Evolutionary conservation across 2,113 vertebrate species (phyloP).

Genomic region (Rynchops niger): DNA sequence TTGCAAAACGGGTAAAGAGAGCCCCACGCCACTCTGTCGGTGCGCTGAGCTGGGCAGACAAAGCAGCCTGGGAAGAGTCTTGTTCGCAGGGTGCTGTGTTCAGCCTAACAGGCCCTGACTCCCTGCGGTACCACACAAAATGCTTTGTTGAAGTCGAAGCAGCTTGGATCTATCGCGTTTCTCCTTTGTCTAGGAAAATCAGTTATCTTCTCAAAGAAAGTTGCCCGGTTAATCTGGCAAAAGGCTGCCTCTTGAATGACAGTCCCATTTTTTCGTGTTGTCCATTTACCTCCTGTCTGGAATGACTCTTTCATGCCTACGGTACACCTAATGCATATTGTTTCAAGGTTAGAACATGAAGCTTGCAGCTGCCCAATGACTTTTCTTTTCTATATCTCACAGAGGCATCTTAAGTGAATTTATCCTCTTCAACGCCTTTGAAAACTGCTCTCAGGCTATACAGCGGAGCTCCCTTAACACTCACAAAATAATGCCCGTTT

Average conservation of each 20-base stretch:
- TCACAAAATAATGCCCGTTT: background rate
- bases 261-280: background rate
- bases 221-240: background rate
- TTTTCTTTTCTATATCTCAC: background rate
- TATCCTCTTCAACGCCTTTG: background rate
- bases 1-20: background rate
- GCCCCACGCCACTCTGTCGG: too few relatives aligned
- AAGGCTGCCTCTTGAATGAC: background rate
- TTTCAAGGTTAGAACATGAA: conserved; percentile 1
- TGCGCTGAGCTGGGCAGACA: accelerated
- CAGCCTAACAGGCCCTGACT: background rate
- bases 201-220: background rate
- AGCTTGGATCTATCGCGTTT: background rate
- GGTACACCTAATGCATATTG: background rate
- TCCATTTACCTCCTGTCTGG: background rate
- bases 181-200: background rate
- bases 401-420: conserved; percentile 15
- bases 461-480: background rate
- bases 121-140: background rate
- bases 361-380: background rate
- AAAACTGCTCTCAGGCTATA: background rate
- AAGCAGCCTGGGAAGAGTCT: background rate
- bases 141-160: background rate
- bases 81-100: background rate
- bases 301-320: background rate